These are phyloP conservation scores for Eupithecia pulchellata DNA, from an alignment of 2,888 invertebrate species.

Conservation along the genomic window DNA sequence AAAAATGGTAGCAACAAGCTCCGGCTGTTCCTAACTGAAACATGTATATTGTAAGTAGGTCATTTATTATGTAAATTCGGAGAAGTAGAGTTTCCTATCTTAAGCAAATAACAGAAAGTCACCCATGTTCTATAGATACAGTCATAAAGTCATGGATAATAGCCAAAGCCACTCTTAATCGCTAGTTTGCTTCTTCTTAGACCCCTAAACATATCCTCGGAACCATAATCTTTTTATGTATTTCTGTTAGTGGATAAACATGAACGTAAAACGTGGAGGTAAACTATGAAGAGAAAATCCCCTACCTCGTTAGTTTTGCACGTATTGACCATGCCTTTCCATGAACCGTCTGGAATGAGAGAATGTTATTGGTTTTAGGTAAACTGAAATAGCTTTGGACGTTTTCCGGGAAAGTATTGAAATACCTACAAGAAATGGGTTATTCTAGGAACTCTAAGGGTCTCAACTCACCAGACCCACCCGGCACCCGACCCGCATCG, in stretches of 20 bases:
- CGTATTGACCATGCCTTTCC: slow-evolving; percentile 10
- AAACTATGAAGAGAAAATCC: slow-evolving; percentile 1
- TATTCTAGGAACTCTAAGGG: neutral
- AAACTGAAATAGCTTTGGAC: neutral
- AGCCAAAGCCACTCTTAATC: neutral
- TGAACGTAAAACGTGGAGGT: neutral
- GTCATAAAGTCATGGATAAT: neutral
- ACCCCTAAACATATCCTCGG: neutral
- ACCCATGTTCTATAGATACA: neutral
- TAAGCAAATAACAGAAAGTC: neutral
- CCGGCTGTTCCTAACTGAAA: too few species aligned
- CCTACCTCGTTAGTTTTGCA: slow-evolving; percentile 1
- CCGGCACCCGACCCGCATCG: too few species aligned
- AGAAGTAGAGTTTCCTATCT: neutral
- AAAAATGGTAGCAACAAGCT: too few species aligned
- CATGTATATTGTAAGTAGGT: too few species aligned
- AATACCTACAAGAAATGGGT: neutral
- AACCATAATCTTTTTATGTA: neutral
- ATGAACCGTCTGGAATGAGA: neutral
- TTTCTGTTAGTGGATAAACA: neutral
- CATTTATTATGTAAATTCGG: neutral
- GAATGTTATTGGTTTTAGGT: slow-evolving; percentile 3
- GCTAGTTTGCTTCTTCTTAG: neutral
- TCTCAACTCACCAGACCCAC: too few species aligned
- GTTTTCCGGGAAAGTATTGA: neutral